These are phyloP conservation scores for Neolamprologus modestus DNA, from an alignment of 2,113 vertebrate genomes.

Conservation along the genomic window DNA sequence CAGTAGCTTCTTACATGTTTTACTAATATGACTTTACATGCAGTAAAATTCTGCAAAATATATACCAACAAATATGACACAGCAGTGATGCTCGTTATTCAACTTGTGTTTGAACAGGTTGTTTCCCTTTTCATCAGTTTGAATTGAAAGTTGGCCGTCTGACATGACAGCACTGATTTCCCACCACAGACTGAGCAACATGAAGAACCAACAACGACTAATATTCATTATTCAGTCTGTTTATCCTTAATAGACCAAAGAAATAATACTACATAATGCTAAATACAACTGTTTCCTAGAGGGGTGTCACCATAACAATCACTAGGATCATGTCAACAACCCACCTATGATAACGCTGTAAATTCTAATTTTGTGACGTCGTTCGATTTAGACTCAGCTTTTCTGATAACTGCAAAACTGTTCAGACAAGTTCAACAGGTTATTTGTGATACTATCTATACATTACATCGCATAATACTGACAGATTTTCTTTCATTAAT, in stretches of 20 bases:
- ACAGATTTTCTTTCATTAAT: background rate
- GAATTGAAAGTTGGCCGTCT: background rate
- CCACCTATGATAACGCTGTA: background rate
- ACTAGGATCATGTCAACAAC: background rate
- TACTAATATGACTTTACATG: accelerated
- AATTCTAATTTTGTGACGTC: background rate
- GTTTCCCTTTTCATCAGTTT: background rate
- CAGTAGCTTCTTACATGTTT: background rate
- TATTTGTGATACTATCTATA: background rate
- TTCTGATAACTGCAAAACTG: background rate
- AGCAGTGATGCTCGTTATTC: background rate
- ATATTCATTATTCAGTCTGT: background rate
- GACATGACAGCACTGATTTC: background rate
- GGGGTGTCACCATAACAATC: background rate
- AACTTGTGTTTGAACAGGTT: background rate
- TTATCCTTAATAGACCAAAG: background rate
- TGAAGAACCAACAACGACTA: background rate
- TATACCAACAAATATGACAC: background rate
- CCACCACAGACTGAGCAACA: accelerated
- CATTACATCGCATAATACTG: background rate
- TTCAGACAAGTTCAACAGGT: background rate
- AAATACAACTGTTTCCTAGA: background rate
- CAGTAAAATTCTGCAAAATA: background rate
- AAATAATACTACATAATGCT: background rate
- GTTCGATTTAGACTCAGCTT: background rate